A percentile compares a stretch with the other conserved stretches of the same genome.
phyloP scores from a whole-genome alignment of 2,888 invertebrate genomes.

The Hartigia nigra region DNA sequence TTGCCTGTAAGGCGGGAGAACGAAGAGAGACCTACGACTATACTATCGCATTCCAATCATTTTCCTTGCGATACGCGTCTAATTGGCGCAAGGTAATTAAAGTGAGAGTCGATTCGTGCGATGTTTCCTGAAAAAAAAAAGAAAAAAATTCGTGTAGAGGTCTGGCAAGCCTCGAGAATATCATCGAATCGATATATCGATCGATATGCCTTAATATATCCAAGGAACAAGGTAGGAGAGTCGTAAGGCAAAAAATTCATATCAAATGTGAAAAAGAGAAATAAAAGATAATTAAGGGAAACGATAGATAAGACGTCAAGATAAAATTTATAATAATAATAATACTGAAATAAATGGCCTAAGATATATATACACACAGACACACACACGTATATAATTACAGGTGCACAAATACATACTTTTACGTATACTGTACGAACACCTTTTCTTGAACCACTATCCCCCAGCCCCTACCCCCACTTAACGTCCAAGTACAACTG shows the following conservation, averaged over 20 bases:
- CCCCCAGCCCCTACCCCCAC: neutral
- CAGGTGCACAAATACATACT: neutral
- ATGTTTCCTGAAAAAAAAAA: neutral
- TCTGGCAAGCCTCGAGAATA: neutral
- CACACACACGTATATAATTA: neutral
- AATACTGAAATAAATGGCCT: neutral
- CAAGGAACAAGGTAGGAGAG: neutral
- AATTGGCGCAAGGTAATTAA: neutral
- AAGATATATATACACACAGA: neutral
- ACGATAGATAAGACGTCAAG: constrained; percentile 5
- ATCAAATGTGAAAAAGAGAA: too few relatives aligned
- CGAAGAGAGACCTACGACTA: neutral
- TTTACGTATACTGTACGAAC: too few relatives aligned
- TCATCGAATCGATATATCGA: neutral
- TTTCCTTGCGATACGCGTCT: neutral
- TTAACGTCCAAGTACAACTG: neutral
- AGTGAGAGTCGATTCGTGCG: neutral
- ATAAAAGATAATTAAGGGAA: neutral
- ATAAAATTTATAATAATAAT: constrained; percentile 8
- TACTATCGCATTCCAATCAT: neutral
- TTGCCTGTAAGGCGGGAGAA: neutral
- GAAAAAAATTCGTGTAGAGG: neutral
- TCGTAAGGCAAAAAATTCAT: neutral
- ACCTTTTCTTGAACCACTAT: too few relatives aligned
- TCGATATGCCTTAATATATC: neutral